These are phyloP conservation scores for Isichthys henryi DNA, from an alignment of 2,113 vertebrate species.

Conservation along the genomic window DNA sequence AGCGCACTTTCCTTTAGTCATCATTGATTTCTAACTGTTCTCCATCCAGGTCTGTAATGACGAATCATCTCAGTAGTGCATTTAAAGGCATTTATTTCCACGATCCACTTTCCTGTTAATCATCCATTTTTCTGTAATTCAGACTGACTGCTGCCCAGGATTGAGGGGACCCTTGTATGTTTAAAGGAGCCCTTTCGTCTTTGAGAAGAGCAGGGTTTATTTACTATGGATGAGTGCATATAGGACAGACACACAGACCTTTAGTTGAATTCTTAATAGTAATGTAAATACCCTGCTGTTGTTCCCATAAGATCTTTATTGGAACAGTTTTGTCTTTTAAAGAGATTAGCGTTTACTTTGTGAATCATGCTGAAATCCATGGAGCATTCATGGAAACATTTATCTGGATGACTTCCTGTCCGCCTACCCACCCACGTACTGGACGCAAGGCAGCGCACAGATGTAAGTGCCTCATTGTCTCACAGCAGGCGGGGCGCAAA, in stretches of 20 bases:
- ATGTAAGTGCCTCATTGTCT: constrained; percentile 19
- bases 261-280: background rate
- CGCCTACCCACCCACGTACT: constrained; percentile 2
- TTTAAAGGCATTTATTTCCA: background rate
- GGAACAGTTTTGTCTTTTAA: background rate
- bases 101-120: background rate
- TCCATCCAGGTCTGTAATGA: background rate
- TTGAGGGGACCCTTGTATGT: background rate
- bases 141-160: background rate
- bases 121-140: background rate
- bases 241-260: background rate
- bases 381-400: constrained; percentile 51
- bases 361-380: constrained; percentile 40
- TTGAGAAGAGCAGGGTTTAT: background rate
- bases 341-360: constrained; percentile 1
- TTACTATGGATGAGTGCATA: background rate
- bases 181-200: background rate
- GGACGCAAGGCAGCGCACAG: constrained; percentile 20
- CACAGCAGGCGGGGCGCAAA: constrained; percentile 8
- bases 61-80: background rate
- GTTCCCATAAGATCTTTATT: background rate
- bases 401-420: constrained; percentile 42
- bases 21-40: background rate
- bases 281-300: background rate
- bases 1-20: background rate